Conservation (phyloP, 2,888 invertebrate genomes). For the Dichetophora obliterata region DNA sequence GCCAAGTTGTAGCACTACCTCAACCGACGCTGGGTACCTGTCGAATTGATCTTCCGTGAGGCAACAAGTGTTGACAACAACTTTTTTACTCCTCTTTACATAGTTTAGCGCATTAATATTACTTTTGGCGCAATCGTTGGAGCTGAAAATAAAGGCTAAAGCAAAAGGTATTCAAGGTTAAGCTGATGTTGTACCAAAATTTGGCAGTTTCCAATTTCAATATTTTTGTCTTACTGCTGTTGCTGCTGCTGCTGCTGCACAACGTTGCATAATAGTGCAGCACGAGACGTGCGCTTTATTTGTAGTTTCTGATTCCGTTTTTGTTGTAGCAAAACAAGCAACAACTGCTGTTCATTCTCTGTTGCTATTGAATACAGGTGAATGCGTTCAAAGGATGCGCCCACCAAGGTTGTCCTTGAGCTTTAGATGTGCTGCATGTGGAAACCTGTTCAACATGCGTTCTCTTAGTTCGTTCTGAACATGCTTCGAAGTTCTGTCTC, state of each 20-base stretch:
- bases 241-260: background rate
- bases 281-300: background rate
- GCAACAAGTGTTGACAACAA: slow-evolving; percentile 12
- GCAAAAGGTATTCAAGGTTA: too few species aligned
- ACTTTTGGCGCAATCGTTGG: too few species aligned
- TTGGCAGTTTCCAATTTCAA: too few species aligned
- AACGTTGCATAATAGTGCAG: background rate
- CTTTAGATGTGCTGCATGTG: background rate
- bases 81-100: background rate
- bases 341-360: background rate
- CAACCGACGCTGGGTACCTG: background rate
- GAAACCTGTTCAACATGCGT: background rate
- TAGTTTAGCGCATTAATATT: background rate
- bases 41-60: background rate
- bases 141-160: too few species aligned
- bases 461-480: too few species aligned
- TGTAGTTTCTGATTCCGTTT: background rate
- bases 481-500: background rate
- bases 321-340: background rate
- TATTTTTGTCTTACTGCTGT: background rate
- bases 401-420: background rate
- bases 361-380: background rate
- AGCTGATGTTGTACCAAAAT: too few species aligned
- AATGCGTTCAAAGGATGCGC: slow-evolving; percentile 11
- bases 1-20: background rate